Conservation (phyloP, 2,797 vertebrate genomes). For the Macropodus opercularis region DNA sequence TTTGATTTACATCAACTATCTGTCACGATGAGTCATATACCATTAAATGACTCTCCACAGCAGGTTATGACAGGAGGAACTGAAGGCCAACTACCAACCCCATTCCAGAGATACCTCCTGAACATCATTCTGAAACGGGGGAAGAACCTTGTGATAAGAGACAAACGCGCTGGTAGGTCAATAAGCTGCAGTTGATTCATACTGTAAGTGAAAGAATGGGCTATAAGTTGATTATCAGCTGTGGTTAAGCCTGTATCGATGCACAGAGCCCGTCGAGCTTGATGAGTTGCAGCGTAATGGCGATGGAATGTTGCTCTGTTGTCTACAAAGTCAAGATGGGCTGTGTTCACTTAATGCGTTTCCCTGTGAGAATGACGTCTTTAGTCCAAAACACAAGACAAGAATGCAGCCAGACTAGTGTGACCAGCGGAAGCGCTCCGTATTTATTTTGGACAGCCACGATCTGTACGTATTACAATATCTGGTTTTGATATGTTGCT, state of each 20-base stretch:
- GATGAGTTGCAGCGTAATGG: conserved; percentile 11
- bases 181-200: background rate
- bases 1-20: background rate
- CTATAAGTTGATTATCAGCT: too few relatives aligned
- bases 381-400: conserved; percentile 8
- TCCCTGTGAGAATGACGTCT: background rate
- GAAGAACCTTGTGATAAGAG: conserved; percentile 88
- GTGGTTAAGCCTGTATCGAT: background rate
- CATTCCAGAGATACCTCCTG: conserved; percentile 87
- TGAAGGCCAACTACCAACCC: conserved; percentile 60
- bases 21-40: conserved; percentile 5
- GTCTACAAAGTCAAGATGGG: conserved; percentile 17
- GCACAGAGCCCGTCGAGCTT: too few relatives aligned
- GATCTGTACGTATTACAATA: background rate
- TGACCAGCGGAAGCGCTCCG: conserved; percentile 13
- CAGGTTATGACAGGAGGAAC: conserved; percentile 59
- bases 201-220: too few relatives aligned
- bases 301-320: background rate
- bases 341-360: conserved; percentile 38
- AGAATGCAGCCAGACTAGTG: conserved; percentile 67
- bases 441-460: background rate
- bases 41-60: conserved; percentile 24
- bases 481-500: background rate
- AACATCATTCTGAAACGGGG: conserved; percentile 91
- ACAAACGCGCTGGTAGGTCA: conserved; percentile 89